A percentile compares a stretch with the other conserved stretches of the same genome.
Conservation (phyloP, 2,797 vertebrate species). For the Onychomys leucogaster region DNA sequence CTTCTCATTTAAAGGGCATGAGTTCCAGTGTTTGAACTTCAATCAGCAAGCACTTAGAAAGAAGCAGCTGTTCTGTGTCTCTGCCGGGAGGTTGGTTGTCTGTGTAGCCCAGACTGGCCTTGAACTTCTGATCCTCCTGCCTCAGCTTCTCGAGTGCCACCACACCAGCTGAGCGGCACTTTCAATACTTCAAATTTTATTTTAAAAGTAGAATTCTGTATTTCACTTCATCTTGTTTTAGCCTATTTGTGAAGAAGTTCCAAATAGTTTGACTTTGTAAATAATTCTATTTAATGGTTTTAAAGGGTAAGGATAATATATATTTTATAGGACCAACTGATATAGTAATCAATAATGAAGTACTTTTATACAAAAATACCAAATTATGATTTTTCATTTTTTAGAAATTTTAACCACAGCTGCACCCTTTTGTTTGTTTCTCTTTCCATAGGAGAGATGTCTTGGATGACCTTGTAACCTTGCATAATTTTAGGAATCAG, state of each 20-base stretch:
- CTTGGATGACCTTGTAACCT: slow-evolving; percentile 97
- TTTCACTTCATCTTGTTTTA: slow-evolving; percentile 28
- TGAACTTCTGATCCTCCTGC: neutral
- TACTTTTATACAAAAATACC: slow-evolving; percentile 41
- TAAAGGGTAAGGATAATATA: slow-evolving; percentile 15
- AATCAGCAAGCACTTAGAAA: slow-evolving; percentile 2
- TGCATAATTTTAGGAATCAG: slow-evolving; percentile 99
- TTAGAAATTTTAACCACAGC: slow-evolving; percentile 63
- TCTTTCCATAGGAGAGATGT: slow-evolving; percentile 93
- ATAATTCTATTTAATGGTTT: slow-evolving; percentile 30
- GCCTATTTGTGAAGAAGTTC: slow-evolving; percentile 1
- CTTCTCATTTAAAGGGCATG: slow-evolving; percentile 26
- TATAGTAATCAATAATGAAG: neutral
- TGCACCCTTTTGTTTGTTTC: slow-evolving; percentile 65
- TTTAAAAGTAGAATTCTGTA: slow-evolving; percentile 28
- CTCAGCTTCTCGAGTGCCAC: neutral
- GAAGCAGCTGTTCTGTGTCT: neutral
- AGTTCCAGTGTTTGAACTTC: slow-evolving; percentile 45
- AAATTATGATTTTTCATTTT: neutral
- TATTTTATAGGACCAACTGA: neutral
- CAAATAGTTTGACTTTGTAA: slow-evolving; percentile 32
- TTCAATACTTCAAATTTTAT: slow-evolving; percentile 28
- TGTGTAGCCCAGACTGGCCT: neutral
- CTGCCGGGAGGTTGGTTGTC: neutral
- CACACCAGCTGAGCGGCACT: neutral